Conservation (phyloP, 30 jellyfish, hydroid and myxozoan species). For the Turritopsis dohrnii region DNA sequence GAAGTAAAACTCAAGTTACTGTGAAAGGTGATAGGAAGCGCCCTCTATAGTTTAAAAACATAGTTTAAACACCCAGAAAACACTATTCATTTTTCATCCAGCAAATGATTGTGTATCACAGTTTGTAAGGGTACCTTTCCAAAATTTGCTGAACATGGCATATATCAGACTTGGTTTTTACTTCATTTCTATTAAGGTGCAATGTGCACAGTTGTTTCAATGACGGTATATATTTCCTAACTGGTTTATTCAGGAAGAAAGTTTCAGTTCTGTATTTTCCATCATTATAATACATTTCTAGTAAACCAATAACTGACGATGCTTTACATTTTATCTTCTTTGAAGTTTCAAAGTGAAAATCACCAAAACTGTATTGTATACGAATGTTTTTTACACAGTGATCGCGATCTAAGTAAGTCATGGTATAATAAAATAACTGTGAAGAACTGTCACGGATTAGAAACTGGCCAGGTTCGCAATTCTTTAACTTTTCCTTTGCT, state of each 20-base stretch:
- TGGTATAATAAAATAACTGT: not conserved
- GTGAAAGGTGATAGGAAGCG: too few relatives aligned
- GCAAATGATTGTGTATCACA: not conserved
- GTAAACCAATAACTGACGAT: not conserved
- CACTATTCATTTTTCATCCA: not conserved
- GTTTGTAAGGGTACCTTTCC: not conserved
- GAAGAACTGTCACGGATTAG: slow-evolving; percentile 18
- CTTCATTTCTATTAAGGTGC: not conserved
- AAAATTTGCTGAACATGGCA: not conserved
- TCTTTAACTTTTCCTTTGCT: slow-evolving; percentile 11
- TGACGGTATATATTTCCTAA: not conserved
- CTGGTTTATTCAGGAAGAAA: slow-evolving; percentile 9
- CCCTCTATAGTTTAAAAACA: too few relatives aligned
- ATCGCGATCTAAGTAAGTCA: slow-evolving; percentile 4
- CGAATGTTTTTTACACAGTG: not conserved
- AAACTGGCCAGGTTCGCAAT: slow-evolving; percentile 15
- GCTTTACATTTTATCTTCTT: not conserved
- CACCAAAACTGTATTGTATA: slow-evolving; percentile 16
- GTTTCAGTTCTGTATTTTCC: slow-evolving; percentile 15
- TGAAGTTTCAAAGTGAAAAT: not conserved
- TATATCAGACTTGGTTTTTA: not conserved
- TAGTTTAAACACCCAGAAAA: not conserved
- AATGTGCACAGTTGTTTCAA: not conserved
- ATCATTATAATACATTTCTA: not conserved
- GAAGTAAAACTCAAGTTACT: too few relatives aligned